These are phyloP conservation scores for Odontomachus brunneus DNA, from an alignment of 1,140 invertebrate species.

Conservation along the genomic window DNA sequence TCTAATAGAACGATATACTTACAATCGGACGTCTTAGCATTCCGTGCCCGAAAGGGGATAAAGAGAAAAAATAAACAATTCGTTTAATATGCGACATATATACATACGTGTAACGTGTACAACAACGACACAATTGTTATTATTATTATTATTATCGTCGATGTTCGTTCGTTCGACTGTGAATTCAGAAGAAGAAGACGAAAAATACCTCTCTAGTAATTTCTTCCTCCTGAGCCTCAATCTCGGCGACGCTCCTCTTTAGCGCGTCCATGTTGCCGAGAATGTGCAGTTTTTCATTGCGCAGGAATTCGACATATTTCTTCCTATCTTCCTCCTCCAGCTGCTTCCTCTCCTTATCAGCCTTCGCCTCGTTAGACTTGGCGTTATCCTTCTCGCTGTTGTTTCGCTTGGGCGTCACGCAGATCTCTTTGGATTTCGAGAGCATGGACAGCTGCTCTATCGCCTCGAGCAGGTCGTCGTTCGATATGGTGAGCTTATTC, in stretches of 20 bases:
- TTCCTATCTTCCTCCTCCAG: slow-evolving; percentile 80
- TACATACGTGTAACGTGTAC: not conserved
- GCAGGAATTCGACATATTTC: slow-evolving; percentile 83
- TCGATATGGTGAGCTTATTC: slow-evolving; percentile 85
- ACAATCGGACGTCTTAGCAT: slow-evolving; percentile 43
- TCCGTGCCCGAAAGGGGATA: slow-evolving; percentile 43
- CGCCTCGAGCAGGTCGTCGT: slow-evolving; percentile 84
- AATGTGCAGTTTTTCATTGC: slow-evolving; percentile 83
- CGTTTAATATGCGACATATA: slow-evolving; percentile 31
- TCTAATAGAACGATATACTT: slow-evolving; percentile 43
- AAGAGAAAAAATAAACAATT: slow-evolving; percentile 26
- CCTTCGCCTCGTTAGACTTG: slow-evolving; percentile 85
- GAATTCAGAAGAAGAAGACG: not conserved
- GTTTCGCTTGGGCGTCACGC: slow-evolving; percentile 81
- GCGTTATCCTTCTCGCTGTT: slow-evolving; percentile 84
- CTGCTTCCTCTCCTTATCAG: slow-evolving; percentile 79
- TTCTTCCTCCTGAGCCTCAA: slow-evolving; percentile 93
- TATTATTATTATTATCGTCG: not conserved
- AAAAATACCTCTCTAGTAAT: slow-evolving; percentile 90
- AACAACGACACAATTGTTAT: not conserved
- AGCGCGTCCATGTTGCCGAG: slow-evolving; percentile 85
- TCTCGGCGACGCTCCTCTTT: slow-evolving; percentile 91
- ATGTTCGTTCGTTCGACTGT: not conserved
- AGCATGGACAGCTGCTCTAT: slow-evolving; percentile 83
- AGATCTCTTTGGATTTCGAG: slow-evolving; percentile 79